Evolutionary conservation across 2,797 vertebrate genomes (phyloP).

Genomic region (Eupleurogrammus muticus): DNA sequence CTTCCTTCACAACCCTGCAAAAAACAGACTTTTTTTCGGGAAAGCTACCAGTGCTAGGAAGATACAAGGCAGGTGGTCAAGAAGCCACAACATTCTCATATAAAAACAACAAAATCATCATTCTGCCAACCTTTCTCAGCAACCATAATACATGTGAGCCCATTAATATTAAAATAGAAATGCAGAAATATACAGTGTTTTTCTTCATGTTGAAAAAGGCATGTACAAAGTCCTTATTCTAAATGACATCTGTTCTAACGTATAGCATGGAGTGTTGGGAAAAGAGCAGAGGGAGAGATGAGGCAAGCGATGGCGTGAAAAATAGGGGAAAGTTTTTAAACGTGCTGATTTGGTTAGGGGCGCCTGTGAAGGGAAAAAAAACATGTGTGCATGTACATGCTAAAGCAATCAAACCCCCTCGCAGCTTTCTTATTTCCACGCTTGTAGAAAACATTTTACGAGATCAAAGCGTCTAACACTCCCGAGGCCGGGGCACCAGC

Average conservation of each 20-base stretch:
- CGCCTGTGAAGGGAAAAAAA: constrained; percentile 27
- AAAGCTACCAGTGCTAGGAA: no score
- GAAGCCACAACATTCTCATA: background rate
- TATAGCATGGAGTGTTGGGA: constrained; percentile 9
- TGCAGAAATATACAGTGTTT: background rate
- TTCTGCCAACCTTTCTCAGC: background rate
- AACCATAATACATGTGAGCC: background rate
- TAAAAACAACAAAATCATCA: background rate
- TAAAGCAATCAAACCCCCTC: constrained; percentile 52
- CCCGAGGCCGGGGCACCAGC: constrained; percentile 56
- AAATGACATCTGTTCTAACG: constrained; percentile 11
- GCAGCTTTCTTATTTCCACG: constrained; percentile 56
- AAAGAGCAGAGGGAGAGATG: constrained; percentile 11
- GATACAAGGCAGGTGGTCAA: background rate
- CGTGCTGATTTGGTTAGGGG: constrained; percentile 38
- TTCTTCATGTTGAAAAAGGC: background rate
- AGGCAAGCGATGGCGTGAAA: constrained; percentile 30
- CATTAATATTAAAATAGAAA: background rate
- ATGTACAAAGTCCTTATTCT: background rate
- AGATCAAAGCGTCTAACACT: constrained; percentile 76
- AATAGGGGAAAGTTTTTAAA: constrained; percentile 38
- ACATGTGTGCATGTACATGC: constrained; percentile 10
- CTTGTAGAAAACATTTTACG: constrained; percentile 70
- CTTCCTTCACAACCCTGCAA: no score
- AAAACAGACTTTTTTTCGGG: no score